A percentile compares a stretch with the other conserved stretches of the same genome.
phyloP scores from a whole-genome alignment of 1,140 invertebrate genomes.

The Archegozetes longisetosus region DNA sequence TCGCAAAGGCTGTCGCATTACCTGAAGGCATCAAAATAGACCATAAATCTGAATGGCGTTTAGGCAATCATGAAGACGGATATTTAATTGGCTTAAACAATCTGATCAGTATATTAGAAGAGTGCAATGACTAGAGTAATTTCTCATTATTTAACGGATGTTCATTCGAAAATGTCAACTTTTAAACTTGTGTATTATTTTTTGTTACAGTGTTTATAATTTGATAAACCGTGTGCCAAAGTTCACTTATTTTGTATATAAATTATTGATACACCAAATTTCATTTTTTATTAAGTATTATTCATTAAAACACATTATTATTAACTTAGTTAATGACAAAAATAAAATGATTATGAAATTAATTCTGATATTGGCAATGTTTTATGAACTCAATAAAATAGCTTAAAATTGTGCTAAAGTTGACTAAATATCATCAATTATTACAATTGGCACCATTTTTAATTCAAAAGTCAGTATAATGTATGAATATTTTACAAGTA shows the following conservation, averaged over 20 bases:
- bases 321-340: too few relatives aligned
- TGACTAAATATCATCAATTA: too few relatives aligned
- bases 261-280: not conserved
- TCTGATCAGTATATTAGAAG: conserved; percentile 41
- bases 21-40: conserved; percentile 49
- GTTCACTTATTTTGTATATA: not conserved
- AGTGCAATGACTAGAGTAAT: not conserved
- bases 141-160: not conserved
- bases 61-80: conserved; percentile 91
- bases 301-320: too few relatives aligned
- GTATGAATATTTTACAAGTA: too few relatives aligned
- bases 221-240: not conserved
- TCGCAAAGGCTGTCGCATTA: conserved; percentile 69
- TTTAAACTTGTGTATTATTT: not conserved
- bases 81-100: conserved; percentile 88
- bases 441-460: too few relatives aligned
- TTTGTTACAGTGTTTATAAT: not conserved
- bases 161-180: not conserved
- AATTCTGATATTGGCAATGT: too few relatives aligned
- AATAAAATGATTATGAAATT: too few relatives aligned
- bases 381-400: too few relatives aligned
- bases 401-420: too few relatives aligned
- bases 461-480: too few relatives aligned
- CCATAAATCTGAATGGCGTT: conserved; percentile 58
- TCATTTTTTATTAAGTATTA: not conserved